These are phyloP conservation scores for Spheniscus mendiculus DNA, from an alignment of 2,113 vertebrate species.

Conservation along the genomic window DNA sequence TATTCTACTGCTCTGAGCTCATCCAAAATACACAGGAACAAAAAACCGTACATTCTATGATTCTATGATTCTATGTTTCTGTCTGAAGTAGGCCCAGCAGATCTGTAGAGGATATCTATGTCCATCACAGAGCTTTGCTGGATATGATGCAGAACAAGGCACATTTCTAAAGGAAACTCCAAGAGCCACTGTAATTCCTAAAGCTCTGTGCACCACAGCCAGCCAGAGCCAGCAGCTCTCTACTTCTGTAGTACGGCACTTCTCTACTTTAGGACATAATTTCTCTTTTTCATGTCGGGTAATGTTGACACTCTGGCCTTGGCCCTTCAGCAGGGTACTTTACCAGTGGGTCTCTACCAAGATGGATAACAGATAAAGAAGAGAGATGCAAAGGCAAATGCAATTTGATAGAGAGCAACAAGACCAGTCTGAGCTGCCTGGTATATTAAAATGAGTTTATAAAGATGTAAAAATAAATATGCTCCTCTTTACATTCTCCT, in stretches of 20 bases:
- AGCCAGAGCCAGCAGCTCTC: background rate
- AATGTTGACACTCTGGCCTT: background rate
- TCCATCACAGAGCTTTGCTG: constrained; percentile 4
- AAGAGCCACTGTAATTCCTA: background rate
- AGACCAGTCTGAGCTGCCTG: constrained; percentile 16
- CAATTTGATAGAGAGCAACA: constrained; percentile 38
- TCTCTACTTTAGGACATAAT: background rate
- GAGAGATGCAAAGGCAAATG: constrained; percentile 1
- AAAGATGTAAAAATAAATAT: constrained; percentile 57
- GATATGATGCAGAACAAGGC: background rate
- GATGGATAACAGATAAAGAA: background rate
- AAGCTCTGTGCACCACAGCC: background rate
- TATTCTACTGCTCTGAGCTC: background rate
- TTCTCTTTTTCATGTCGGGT: background rate
- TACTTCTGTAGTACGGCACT: background rate
- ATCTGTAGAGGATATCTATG: background rate
- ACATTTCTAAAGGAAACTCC: background rate
- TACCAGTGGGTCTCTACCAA: background rate
- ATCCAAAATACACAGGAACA: constrained; percentile 5
- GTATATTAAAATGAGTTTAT: constrained; percentile 29
- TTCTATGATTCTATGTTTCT: too few species aligned
- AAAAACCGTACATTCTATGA: background rate
- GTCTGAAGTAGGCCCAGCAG: background rate
- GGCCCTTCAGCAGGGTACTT: background rate
- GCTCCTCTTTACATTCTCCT: constrained; percentile 27